phyloP scores from a whole-genome alignment of 1,140 invertebrate genomes.

The Zophobas morio region DNA sequence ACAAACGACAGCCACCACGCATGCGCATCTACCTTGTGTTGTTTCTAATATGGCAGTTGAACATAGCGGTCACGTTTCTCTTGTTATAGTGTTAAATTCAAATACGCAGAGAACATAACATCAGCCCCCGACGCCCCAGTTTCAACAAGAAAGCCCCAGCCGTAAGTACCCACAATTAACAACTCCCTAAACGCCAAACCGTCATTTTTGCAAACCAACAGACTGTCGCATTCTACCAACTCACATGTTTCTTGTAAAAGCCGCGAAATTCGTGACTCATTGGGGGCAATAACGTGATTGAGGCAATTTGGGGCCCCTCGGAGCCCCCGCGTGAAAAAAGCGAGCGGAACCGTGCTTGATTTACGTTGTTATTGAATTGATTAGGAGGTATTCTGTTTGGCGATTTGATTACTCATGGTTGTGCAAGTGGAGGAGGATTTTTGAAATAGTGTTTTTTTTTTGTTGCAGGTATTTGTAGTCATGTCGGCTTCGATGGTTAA shows the following conservation, averaged over 20 bases:
- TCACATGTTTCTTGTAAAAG: constrained; percentile 25
- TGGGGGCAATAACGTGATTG: background rate
- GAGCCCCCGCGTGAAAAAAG: background rate
- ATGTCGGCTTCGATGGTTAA: constrained; percentile 25
- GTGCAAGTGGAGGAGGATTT: background rate
- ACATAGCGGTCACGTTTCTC: constrained; percentile 39
- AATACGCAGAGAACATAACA: constrained; percentile 13
- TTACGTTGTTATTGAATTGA: too few relatives aligned
- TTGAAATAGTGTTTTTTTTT: constrained; percentile 8
- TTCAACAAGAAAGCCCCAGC: background rate
- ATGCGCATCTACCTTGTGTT: background rate
- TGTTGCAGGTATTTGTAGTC: constrained; percentile 13
- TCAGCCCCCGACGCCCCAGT: background rate
- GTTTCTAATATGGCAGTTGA: constrained; percentile 45
- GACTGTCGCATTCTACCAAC: background rate
- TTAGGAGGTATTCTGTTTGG: background rate
- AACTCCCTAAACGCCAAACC: background rate
- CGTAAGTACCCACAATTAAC: constrained; percentile 8
- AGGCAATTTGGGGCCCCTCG: background rate
- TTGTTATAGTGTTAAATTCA: constrained; percentile 34
- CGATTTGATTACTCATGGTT: background rate
- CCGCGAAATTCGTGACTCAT: constrained; percentile 29
- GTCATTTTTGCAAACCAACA: background rate
- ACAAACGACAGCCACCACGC: background rate
- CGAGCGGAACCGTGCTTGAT: background rate